Base-by-base conservation (phyloP, 2,113 vertebrate species). In the Rattus rattus region DNA sequence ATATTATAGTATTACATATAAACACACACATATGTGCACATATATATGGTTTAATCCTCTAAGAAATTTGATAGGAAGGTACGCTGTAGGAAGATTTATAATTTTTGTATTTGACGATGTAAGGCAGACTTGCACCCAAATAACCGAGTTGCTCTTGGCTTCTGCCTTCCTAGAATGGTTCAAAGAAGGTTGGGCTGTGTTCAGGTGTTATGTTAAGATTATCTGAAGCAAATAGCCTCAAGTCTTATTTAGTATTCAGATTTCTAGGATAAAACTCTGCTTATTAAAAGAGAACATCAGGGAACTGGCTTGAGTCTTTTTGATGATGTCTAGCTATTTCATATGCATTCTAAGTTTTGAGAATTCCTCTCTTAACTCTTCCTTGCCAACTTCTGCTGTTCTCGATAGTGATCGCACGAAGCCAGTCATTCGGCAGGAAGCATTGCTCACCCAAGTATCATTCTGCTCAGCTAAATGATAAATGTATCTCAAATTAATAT, bases 401-500 rank as follows among this genome's bases (percentile, higher is more conserved):
- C 76, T 10, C n/a, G 91, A 12, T 13, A 61, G 26, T 89, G 93
- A 95, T 30, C 90, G 56, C 91, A 93, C 43, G 56, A n/a, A 52
- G 52, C 20, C 28, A 90, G 30, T 11, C 28, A 67, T 97, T 75
- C 24, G 79, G 16, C 43, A 80, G 67, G 65, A 39, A 92, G 4
- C 54, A 84, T 49, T 77, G 22, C 65, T 96, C 80, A 47, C 22
- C 85, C 36, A 92, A 69, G 79, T 88, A 88, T 93, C 86, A 56
- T 92, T 93, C 39, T 96, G 14, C 1, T 36, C 88, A 90, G 87
- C 69, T 90, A 96, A 96, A 96, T 88, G 75, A 94, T 92, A 97
- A 97, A 90, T 90, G 83, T 93, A 95, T 95, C 47, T 80, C n/a
- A 96, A 77, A 93, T 97, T 95, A 96, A 94, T 63, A 96, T 94